Evolutionary conservation across 2,888 invertebrate species (phyloP).

Genomic region (Sylvicola cinctus): DNA sequence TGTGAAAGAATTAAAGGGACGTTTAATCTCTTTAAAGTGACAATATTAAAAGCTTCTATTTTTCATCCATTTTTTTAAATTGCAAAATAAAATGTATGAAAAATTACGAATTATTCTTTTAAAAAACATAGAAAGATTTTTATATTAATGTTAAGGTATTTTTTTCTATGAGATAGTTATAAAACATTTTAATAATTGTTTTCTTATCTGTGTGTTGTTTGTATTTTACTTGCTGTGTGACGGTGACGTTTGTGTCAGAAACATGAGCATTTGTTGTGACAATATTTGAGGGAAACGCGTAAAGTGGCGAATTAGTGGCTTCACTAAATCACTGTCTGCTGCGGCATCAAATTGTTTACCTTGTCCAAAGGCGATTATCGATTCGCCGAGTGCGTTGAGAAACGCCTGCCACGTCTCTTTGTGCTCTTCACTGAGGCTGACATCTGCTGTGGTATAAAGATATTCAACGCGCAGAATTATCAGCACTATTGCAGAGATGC

Average conservation of each 20-base stretch:
- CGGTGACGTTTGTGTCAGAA: slow-evolving; percentile 21
- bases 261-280: slow-evolving; percentile 20
- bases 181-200: too few species aligned
- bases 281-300: slow-evolving; percentile 23
- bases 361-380: slow-evolving; percentile 21
- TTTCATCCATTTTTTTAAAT: too few species aligned
- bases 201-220: too few species aligned
- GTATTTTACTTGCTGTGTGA: too few species aligned
- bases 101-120: neutral
- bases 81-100: too few species aligned
- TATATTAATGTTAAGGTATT: too few species aligned
- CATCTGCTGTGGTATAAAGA: slow-evolving; percentile 18
- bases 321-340: slow-evolving; percentile 23
- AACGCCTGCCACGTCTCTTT: slow-evolving; percentile 20
- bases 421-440: slow-evolving; percentile 13
- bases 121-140: too few species aligned
- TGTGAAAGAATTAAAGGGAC: too few species aligned
- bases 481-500: slow-evolving; percentile 21
- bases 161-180: too few species aligned
- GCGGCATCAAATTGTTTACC: slow-evolving; percentile 23
- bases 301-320: slow-evolving; percentile 23
- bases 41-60: too few species aligned
- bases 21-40: too few species aligned
- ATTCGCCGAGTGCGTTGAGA: slow-evolving; percentile 18
- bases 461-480: slow-evolving; percentile 20